Percentiles rank a stretch among this genome's conserved stretches.
Evolutionary conservation across 1,140 invertebrate genomes (phyloP).

Genomic region (Hylaeus anthracinus): DNA sequence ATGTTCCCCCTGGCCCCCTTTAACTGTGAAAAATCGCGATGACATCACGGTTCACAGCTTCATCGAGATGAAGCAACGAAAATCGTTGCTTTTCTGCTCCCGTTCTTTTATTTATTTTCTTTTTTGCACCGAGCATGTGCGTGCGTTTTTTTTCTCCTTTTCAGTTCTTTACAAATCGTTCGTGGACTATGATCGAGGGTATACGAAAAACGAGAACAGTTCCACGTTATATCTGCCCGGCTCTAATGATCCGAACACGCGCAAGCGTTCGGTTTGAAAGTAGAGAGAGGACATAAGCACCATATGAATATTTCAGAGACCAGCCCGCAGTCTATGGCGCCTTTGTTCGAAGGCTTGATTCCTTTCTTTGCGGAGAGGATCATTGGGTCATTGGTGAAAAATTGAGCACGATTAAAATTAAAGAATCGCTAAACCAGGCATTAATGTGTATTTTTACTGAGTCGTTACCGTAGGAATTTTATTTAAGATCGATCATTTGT

Average conservation of each 20-base stretch:
- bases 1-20: constrained; percentile 1
- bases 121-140: neutral
- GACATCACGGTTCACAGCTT: constrained; percentile 37
- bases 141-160: neutral
- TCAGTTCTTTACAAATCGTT: constrained; percentile 3
- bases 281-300: constrained; percentile 15
- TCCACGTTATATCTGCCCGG: constrained; percentile 10
- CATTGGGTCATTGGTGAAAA: neutral
- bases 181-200: constrained; percentile 27
- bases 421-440: no score
- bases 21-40: constrained; percentile 50
- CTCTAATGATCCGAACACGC: neutral
- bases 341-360: constrained; percentile 1
- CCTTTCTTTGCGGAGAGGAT: neutral
- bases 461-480: no score
- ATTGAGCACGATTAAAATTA: neutral
- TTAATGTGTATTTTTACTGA: no score
- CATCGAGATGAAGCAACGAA: constrained; percentile 19
- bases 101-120: constrained; percentile 14
- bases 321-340: neutral
- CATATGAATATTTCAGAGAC: constrained; percentile 37
- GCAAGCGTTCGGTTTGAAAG: neutral
- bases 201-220: neutral
- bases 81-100: constrained; percentile 17
- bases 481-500: no score